Base-by-base conservation (phyloP, 2,888 invertebrate genomes). In the Agonopterix arenella region DNA sequence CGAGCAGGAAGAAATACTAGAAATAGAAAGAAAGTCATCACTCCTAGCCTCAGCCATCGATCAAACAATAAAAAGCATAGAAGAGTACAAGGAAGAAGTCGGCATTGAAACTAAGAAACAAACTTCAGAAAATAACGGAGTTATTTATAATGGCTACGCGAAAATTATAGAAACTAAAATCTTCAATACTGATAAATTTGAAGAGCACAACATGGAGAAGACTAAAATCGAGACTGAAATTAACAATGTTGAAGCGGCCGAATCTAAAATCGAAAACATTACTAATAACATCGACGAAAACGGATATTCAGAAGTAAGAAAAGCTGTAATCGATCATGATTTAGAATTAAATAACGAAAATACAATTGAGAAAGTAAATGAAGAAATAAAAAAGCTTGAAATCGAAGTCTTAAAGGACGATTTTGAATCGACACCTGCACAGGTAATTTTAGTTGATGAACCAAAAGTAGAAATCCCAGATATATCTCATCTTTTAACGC, bases 21-120 rank as follows among this genome's bases (percentile, higher is more conserved):
- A 88, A 65, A 85, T 86, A 9, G 79, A 75, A 57, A 67, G 82
- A 49, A 83, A 79, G 55, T 84, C 86, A 1, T 80, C 84, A 0
- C 76, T 84, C 1, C 73, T 88, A 2, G 80, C 86, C 1, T 84
- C 84, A 51, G 88, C 83, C 0, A 88, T 88, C 41, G 85, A 85
- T 41, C 66, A 84, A 64, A 88, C 88, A 0, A 81, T 85, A 7
- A 82, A 80, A 56, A 78, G 77, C 52, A 88, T 88, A 55, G 84
- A 86, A 68, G 83, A 82, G 55, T 88, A 88, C 49, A 88, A 86
- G 67, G 80, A 82, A 62, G 78, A 84, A 57, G 82, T 80, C 0
- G 86, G 81, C 1, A 77, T 84, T 10, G 73, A 76, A 2, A 60
- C 57, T 0, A 65, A 62, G 36, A 63, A 62, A 53, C 62, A 68